A percentile compares a stretch with the other conserved stretches of the same genome.
Conservation (phyloP, 1,140 invertebrate species). For the Eulimnadia texana region DNA sequence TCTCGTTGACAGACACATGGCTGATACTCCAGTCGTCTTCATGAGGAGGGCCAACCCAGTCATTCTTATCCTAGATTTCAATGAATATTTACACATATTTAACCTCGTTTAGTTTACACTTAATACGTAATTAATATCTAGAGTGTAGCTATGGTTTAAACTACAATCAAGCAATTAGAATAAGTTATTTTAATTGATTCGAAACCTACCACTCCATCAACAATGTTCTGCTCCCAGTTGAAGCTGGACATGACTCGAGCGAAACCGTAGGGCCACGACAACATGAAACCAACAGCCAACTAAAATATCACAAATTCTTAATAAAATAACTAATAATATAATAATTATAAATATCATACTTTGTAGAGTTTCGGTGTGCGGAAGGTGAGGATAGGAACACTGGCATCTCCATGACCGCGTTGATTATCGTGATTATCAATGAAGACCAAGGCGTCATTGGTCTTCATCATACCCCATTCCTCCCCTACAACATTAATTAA, state of each 20-base stretch:
- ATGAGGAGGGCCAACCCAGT: not conserved
- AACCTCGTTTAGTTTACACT: not conserved
- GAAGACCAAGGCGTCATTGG: constrained; percentile 30
- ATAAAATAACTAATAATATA: constrained; percentile 22
- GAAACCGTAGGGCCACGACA: constrained; percentile 39
- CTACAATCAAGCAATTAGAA: not conserved
- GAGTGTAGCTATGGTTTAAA: no score
- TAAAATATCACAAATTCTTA: constrained; percentile 23
- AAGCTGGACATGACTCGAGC: constrained; percentile 40
- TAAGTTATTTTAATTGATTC: not conserved
- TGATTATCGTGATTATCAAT: constrained; percentile 53
- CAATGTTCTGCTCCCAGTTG: constrained; percentile 22
- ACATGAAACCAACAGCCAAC: constrained; percentile 36
- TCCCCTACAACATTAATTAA: no score
- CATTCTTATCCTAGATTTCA: not conserved
- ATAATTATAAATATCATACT: constrained; percentile 26
- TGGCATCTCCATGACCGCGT: constrained; percentile 40
- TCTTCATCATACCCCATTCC: constrained; percentile 29
- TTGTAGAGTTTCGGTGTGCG: constrained; percentile 44
- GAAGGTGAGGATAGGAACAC: constrained; percentile 41
- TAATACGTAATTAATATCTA: not conserved
- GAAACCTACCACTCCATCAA: not conserved
- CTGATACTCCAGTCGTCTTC: not conserved
- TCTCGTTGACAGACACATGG: not conserved
- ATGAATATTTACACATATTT: not conserved